phyloP scores from a whole-genome alignment of 2,113 vertebrate genomes.

The Oenanthe oenanthe region DNA sequence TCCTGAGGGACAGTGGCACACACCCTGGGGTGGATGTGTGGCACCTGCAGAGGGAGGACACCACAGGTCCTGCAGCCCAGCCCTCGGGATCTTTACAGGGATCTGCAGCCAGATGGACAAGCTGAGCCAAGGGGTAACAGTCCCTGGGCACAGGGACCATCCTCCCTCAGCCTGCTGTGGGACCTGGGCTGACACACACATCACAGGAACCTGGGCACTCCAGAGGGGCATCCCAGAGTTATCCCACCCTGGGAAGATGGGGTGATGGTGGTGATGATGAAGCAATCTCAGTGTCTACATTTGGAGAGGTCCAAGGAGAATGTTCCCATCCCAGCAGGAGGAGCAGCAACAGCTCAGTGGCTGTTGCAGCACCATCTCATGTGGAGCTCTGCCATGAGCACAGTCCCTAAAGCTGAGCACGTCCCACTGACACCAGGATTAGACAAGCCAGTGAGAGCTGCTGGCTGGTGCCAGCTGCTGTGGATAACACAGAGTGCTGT shows the following conservation, averaged over 20 bases:
- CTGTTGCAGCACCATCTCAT: background rate
- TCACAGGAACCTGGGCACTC: too few relatives aligned
- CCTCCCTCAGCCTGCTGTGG: background rate
- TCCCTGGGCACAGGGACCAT: background rate
- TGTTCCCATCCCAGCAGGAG: background rate
- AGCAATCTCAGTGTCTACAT: background rate
- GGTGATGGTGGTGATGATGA: background rate
- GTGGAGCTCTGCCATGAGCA: background rate
- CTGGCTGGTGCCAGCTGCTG: background rate
- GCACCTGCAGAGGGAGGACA: background rate
- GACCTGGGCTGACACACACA: background rate
- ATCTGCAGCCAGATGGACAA: background rate
- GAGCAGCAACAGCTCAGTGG: background rate
- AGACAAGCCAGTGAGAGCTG: background rate
- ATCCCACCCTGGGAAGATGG: rapidly evolving
- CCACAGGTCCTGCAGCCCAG: background rate
- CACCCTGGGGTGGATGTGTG: background rate
- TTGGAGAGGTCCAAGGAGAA: background rate
- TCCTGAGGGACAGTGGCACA: background rate
- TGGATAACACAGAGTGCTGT: background rate
- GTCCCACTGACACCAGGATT: background rate
- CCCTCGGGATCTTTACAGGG: rapidly evolving
- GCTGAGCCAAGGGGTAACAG: rapidly evolving
- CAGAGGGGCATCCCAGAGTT: background rate
- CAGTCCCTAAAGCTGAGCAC: background rate